Evolutionary conservation across 2,888 invertebrate genomes (phyloP).

Genomic region (Rotaria sp.): DNA sequence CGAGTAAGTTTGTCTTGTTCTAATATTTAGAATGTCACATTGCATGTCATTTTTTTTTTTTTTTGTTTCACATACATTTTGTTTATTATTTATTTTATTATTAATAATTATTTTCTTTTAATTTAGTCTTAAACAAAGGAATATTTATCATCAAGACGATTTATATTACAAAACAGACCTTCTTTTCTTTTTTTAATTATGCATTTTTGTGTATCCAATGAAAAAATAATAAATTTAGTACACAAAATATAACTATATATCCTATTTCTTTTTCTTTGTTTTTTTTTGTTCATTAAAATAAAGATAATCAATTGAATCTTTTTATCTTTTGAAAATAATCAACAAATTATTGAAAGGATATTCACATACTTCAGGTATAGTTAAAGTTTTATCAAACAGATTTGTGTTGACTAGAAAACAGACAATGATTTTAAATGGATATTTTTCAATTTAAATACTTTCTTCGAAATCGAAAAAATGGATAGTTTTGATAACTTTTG

Average conservation of each 20-base stretch:
- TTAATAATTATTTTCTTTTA: background rate
- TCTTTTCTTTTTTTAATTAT: background rate
- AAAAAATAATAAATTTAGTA: background rate
- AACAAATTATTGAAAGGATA: too few relatives aligned
- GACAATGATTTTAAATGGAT: too few relatives aligned
- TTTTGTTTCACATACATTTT: background rate
- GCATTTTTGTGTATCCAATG: background rate
- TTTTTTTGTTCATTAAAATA: too few relatives aligned
- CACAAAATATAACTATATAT: background rate
- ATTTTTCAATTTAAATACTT: too few relatives aligned
- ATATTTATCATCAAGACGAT: background rate
- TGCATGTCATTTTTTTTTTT: background rate
- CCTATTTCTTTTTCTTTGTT: too few relatives aligned
- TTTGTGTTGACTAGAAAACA: too few relatives aligned
- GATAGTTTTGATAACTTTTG: too few relatives aligned
- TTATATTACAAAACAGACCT: background rate
- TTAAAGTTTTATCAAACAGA: too few relatives aligned
- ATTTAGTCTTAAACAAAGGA: background rate
- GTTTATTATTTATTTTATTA: background rate
- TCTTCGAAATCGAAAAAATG: too few relatives aligned
- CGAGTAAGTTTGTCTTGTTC: background rate
- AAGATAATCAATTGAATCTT: too few relatives aligned
- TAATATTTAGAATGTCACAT: background rate
- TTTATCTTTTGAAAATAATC: too few relatives aligned
- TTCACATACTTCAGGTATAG: too few relatives aligned